A percentile compares a stretch with the other conserved stretches of the same genome.
Evolutionary conservation across 2,797 vertebrate genomes (phyloP).

Genomic region (Crocidura indochinensis): DNA sequence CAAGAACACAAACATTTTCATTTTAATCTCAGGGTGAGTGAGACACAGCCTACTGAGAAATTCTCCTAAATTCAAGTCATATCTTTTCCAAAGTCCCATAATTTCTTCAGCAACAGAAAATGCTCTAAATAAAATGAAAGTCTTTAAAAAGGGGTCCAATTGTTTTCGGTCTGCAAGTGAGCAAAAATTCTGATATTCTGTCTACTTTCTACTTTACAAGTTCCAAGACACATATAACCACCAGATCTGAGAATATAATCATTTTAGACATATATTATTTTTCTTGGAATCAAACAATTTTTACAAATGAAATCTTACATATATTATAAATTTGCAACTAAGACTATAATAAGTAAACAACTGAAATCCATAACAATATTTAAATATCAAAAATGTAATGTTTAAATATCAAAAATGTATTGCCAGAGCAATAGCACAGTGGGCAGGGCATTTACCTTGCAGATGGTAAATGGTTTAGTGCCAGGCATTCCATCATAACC

Average conservation of each 20-base stretch:
- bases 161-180: not conserved
- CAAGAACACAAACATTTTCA: not conserved
- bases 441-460: too few relatives aligned
- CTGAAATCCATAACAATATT: slow-evolving; percentile 1
- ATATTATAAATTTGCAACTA: not conserved
- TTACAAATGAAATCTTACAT: not conserved
- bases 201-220: not conserved
- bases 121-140: not conserved
- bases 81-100: not conserved
- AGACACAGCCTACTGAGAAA: not conserved
- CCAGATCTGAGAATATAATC: not conserved
- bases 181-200: not conserved
- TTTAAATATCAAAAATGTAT: not conserved
- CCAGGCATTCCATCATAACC: too few relatives aligned
- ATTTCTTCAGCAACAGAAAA: slow-evolving; percentile 13
- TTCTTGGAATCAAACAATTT: not conserved
- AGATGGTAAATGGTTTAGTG: too few relatives aligned
- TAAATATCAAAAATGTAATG: slow-evolving; percentile 16
- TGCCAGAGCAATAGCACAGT: too few relatives aligned
- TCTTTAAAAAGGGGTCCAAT: not conserved
- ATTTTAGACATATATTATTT: slow-evolving; percentile 23
- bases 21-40: not conserved
- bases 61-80: not conserved
- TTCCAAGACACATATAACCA: not conserved
- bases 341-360: not conserved